Conservation (phyloP, 2,113 vertebrate species). For the Crotalus horridus region DNA sequence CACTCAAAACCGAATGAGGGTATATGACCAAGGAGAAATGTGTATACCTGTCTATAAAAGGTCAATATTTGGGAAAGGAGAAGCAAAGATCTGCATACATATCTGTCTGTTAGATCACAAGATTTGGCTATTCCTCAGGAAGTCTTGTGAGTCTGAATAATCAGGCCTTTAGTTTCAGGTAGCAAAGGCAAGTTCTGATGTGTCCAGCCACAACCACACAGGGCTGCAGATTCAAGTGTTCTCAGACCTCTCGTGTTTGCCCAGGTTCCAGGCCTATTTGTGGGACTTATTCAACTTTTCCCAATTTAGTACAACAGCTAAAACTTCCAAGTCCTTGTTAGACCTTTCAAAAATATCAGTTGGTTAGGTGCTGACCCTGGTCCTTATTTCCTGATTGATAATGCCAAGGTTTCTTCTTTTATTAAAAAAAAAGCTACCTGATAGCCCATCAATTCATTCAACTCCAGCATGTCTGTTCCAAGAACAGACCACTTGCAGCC, state of each 20-base stretch:
- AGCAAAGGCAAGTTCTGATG: neutral
- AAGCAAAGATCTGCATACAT: neutral
- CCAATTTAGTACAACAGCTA: neutral
- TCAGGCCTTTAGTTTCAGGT: neutral
- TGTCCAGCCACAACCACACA: neutral
- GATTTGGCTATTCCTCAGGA: neutral
- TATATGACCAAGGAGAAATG: neutral
- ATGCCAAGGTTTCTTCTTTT: neutral
- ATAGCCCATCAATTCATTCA: neutral
- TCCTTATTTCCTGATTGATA: neutral
- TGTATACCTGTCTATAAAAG: neutral
- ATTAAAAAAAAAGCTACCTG: neutral
- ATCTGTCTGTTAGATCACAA: neutral
- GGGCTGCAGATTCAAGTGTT: neutral
- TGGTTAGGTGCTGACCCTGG: neutral
- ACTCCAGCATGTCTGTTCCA: neutral
- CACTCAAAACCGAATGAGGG: neutral
- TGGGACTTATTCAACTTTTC: neutral
- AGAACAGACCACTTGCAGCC: neutral
- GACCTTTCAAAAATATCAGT: neutral
- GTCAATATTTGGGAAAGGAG: neutral
- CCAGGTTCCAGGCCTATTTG: neutral
- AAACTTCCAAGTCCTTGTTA: neutral
- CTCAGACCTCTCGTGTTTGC: neutral
- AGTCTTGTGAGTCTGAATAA: neutral